Evolutionary conservation across 2,888 invertebrate species (phyloP), one percentile per base, ranked within the genome.

Genomic region (Ctenicera cuprea): DNA sequence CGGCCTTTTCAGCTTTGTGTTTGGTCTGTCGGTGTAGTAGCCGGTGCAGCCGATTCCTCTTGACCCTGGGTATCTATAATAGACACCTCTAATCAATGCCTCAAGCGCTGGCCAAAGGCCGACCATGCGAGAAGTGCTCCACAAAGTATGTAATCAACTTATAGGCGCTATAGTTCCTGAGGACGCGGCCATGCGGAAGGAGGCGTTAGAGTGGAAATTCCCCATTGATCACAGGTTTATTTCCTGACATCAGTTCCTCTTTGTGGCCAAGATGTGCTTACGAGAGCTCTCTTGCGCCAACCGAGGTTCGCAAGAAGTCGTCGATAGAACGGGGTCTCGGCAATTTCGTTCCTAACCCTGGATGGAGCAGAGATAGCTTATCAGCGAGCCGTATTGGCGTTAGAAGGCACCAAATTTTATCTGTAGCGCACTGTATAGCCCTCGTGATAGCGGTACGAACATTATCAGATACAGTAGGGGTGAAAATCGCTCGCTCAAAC

Each of bases 141-240:
- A 85, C 85, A 85, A 85, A 85, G 85, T 85, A 85, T 84, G 83
- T 85, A 86, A 86, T 85, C 85, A 84, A 85, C 85, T 85, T 85
- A 73, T 73, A 85, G 83, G 84, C 79, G 79, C 74, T 78, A 79
- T 80, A 81, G 83, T 83, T 85, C 84, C 85, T 84, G 85, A 85
- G 85, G 85, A 85, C 79, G 81, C 85, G 83, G 80, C 85, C 85
- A 86, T 86, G 85, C 85, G 85, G 81, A 83, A 79, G 80, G 81
- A 83, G 82, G 84, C 84, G 85, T 81, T 83, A 83, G 83, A 83
- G 83, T 82, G 85, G 83, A 85, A 86, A 85, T 82, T 84, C 81
- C 82, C 82, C 82, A 81, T 81, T 83, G 84, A 85, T 85, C 84
- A 83, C 83, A 84, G 83, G 80, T 80, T 80, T 80, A 80, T 81